Conservation (phyloP, 2,888 invertebrate species). For the Dasysyrphus albostriatus region DNA sequence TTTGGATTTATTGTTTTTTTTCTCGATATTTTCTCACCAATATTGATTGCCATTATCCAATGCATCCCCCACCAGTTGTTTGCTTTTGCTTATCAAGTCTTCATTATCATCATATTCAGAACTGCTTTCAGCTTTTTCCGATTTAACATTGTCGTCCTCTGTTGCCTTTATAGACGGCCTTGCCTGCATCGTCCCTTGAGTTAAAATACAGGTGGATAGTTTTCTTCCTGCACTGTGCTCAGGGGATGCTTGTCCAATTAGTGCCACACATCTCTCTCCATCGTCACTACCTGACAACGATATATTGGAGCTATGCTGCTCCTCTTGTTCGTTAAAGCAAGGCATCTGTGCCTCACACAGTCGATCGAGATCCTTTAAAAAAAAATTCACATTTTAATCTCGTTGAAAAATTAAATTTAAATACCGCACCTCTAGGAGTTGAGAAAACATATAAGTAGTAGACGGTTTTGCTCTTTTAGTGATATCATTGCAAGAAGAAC, state of each 20-base stretch:
- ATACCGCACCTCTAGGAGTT: constrained; percentile 74
- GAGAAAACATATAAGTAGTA: constrained; percentile 76
- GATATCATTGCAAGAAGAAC: background rate
- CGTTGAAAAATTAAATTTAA: constrained; percentile 8
- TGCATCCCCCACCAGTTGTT: constrained; percentile 50
- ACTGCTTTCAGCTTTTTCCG: constrained; percentile 68
- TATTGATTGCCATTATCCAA: constrained; percentile 40
- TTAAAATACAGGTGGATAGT: constrained; percentile 72
- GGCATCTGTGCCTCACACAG: constrained; percentile 81
- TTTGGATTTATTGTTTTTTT: background rate
- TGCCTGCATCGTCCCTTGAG: constrained; percentile 67
- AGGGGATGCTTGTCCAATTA: constrained; percentile 11
- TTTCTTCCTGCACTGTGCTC: constrained; percentile 52
- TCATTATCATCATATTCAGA: constrained; percentile 77
- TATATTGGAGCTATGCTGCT: constrained; percentile 80
- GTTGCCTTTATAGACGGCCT: constrained; percentile 39
- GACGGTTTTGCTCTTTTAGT: background rate
- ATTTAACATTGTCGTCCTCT: constrained; percentile 57
- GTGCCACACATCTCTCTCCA: constrained; percentile 1
- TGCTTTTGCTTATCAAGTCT: constrained; percentile 52
- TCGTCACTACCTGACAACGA: constrained; percentile 73
- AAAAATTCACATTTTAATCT: constrained; percentile 23
- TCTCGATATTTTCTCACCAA: constrained; percentile 44
- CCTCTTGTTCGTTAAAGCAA: constrained; percentile 79
- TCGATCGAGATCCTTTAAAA: constrained; percentile 81